These are phyloP conservation scores for Sesia bembeciformis DNA, from an alignment of 2,888 invertebrate species.

Conservation along the genomic window DNA sequence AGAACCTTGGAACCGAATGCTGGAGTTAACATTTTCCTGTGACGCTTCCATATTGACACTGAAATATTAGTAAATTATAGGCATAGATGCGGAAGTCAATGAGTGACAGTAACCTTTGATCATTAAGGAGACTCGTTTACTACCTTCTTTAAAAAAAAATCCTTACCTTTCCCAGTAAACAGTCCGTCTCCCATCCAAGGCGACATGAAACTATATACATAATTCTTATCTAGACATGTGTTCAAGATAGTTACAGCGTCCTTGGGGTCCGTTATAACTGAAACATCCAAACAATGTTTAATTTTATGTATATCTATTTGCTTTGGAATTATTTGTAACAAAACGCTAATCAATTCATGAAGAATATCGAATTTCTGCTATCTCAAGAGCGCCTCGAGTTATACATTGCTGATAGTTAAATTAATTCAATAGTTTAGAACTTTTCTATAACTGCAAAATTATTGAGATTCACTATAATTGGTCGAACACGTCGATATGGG, in stretches of 20 bases:
- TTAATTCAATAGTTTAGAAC: no score
- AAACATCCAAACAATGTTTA: not conserved
- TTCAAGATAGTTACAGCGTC: not conserved
- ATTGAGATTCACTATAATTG: no score
- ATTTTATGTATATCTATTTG: no score
- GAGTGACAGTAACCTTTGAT: not conserved
- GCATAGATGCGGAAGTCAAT: not conserved
- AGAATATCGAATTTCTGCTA: no score
- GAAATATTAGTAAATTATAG: conserved; percentile 2
- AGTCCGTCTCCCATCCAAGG: not conserved
- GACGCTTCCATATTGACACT: conserved; percentile 25
- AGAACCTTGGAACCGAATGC: conserved; percentile 22
- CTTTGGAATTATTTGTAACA: no score
- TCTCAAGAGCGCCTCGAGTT: no score
- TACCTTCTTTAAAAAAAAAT: not conserved
- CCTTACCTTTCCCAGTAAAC: not conserved
- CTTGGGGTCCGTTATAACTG: not conserved
- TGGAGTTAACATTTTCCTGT: conserved; percentile 23
- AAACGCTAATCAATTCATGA: no score
- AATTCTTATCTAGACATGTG: not conserved
- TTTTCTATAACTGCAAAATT: no score
- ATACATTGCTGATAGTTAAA: no score
- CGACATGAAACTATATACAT: not conserved
- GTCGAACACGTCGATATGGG: no score
- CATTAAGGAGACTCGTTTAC: not conserved